Evolutionary conservation across 2,797 vertebrate species (phyloP), one percentile per base, ranked within the genome.

Genomic region (Melanotaenia boesemani): DNA sequence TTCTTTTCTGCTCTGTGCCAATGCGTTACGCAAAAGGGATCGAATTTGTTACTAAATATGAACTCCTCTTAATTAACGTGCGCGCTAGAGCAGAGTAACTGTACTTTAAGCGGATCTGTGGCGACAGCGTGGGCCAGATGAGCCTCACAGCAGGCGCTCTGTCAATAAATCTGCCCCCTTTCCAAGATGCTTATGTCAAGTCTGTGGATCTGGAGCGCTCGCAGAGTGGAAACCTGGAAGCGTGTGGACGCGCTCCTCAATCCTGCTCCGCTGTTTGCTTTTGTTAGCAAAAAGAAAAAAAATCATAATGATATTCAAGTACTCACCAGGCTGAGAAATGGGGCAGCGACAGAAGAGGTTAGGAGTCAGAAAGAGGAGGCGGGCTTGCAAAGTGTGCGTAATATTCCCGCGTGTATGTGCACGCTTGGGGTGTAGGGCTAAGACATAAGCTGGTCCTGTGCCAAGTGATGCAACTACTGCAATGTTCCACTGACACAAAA

Each of bases 251-350:
- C 36, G 8, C 77, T 69, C 74, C 75, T 76, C 83, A 57, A 79
- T 74, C 79, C 88, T 37, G 74, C 69, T 63, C 80, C 67, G 66
- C 87, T 86, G 83, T 84, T 89, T 79, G 80, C 80, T 77, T 85
- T 79, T 80, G 87, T 89, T 83, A 81, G 78, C 15, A 46, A 7
- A 44, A n/a, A 48, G 7, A 48, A 8, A 48, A 76, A 81, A 82
- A 88, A 87, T 88, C 76, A 75, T 89, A 86, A 89, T 88, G 88
- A 81, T 81, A 82, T 90, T 90, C 82, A 80, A 91, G 89, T 81
- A 82, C 76, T 85, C 74, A 72, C 71, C 73, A 82, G 86, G 83
- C 87, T 81, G 86, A 86, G 85, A 82, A 88, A 85, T 78, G 72
- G 85, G 79, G 81, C 76, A 30, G 74, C 30, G 52, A 74, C 74